A percentile compares a stretch with the other conserved stretches of the same genome.
phyloP scores from a whole-genome alignment of 2,113 vertebrate species.

The Columba livia region DNA sequence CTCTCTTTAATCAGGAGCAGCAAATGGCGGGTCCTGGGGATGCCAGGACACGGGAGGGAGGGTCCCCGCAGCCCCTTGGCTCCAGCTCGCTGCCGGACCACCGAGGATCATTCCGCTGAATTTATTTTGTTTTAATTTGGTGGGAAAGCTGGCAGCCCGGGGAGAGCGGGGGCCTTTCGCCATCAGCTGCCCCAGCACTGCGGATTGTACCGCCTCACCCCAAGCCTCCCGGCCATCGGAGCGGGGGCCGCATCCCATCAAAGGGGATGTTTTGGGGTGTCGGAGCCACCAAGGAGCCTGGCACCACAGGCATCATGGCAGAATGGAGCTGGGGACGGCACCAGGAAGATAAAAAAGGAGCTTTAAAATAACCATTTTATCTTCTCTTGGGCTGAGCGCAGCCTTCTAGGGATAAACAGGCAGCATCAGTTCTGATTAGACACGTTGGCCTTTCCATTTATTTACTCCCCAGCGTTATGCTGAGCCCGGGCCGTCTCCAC shows the following conservation, averaged over 20 bases:
- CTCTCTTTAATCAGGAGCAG: neutral
- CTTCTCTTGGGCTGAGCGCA: constrained; percentile 10
- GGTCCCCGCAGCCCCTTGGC: fast-evolving
- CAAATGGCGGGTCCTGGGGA: neutral
- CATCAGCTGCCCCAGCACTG: fast-evolving
- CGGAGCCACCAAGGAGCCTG: neutral
- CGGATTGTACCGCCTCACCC: neutral
- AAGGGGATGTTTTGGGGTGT: neutral
- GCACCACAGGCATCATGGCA: neutral
- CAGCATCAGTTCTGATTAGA: constrained; percentile 48
- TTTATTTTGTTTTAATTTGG: neutral
- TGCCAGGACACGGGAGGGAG: fast-evolving
- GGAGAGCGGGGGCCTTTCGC: neutral
- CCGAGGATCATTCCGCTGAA: neutral
- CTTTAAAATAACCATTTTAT: constrained; percentile 74
- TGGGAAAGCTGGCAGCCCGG: neutral
- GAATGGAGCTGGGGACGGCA: neutral
- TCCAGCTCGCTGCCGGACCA: fast-evolving
- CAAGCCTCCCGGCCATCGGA: fast-evolving
- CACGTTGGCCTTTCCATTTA: neutral
- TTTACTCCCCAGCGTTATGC: neutral
- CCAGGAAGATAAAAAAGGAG: constrained; percentile 45
- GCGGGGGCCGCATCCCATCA: fast-evolving
- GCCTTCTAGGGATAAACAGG: constrained; percentile 56
- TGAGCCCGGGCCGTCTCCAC: fast-evolving